A percentile compares a stretch with the other conserved stretches of the same genome.
Evolutionary conservation across 2,113 vertebrate genomes (phyloP).

Genomic region (Esox niger): DNA sequence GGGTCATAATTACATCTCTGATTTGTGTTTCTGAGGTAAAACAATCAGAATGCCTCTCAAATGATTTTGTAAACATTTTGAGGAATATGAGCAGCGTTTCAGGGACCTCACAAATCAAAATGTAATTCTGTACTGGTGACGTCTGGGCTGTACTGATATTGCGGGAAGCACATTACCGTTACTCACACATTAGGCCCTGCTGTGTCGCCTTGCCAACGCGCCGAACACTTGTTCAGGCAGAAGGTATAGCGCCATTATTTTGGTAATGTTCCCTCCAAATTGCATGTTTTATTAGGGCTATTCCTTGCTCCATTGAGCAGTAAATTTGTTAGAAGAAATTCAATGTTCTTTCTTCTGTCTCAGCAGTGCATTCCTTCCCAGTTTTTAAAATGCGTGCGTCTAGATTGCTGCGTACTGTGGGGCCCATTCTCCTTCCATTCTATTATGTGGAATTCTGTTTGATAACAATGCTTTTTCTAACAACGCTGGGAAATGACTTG

Average conservation of each 20-base stretch:
- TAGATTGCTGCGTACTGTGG: background rate
- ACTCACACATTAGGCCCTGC: slow-evolving; percentile 43
- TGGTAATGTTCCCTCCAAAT: slow-evolving; percentile 55
- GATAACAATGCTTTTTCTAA: background rate
- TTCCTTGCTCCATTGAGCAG: slow-evolving; percentile 56
- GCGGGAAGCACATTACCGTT: slow-evolving; percentile 74
- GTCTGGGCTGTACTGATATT: slow-evolving; percentile 78
- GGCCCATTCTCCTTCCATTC: background rate
- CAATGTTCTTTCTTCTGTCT: slow-evolving; percentile 27
- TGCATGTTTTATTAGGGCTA: slow-evolving; percentile 65
- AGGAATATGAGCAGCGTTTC: slow-evolving; percentile 73
- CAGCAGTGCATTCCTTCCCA: slow-evolving; percentile 1
- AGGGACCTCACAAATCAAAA: slow-evolving; percentile 86
- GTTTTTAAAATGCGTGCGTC: background rate
- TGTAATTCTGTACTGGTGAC: slow-evolving; percentile 83
- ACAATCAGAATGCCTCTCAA: slow-evolving; percentile 33
- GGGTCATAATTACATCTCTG: slow-evolving; percentile 45
- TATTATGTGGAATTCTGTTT: background rate
- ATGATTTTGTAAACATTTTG: slow-evolving; percentile 68
- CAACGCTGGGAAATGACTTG: background rate
- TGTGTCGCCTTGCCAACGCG: slow-evolving; percentile 26
- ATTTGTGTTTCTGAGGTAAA: slow-evolving; percentile 43
- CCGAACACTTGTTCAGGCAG: slow-evolving; percentile 31
- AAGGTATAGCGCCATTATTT: slow-evolving; percentile 57
- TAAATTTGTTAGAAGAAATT: slow-evolving; percentile 56